Conservation (phyloP, 1,140 invertebrate species). For the Papilio aristodemus region DNA sequence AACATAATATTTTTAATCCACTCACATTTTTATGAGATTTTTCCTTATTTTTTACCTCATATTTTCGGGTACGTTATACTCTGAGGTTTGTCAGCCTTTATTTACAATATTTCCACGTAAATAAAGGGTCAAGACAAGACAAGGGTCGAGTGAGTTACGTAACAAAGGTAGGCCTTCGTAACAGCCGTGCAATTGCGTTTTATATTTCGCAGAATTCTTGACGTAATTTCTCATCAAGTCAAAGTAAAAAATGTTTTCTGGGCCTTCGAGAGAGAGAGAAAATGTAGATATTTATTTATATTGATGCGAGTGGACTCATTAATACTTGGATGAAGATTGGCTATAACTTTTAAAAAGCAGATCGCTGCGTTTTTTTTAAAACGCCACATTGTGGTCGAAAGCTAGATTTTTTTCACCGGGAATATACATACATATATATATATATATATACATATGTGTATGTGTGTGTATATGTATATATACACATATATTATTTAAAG, state of each 20-base stretch:
- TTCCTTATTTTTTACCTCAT: background rate
- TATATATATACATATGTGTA: too few species aligned
- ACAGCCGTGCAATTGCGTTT: slow-evolving; percentile 1
- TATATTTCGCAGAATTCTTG: slow-evolving; percentile 10
- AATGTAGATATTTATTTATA: background rate
- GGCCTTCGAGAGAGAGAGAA: background rate
- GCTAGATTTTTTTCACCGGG: too few species aligned
- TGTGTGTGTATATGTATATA: too few species aligned
- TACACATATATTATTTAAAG: background rate
- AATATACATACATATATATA: too few species aligned
- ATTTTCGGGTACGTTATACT: background rate
- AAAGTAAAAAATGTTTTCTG: background rate
- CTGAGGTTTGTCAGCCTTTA: slow-evolving; percentile 15
- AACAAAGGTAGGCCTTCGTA: slow-evolving; percentile 3
- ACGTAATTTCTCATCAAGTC: background rate
- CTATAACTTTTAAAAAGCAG: too few species aligned
- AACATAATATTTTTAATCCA: background rate
- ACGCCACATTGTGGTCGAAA: too few species aligned
- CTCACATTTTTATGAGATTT: background rate
- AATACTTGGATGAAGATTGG: too few species aligned
- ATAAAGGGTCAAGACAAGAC: slow-evolving; percentile 14
- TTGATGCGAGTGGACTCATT: background rate
- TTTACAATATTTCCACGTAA: slow-evolving; percentile 18
- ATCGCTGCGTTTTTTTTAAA: too few species aligned
- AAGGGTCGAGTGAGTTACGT: slow-evolving; percentile 19